These are phyloP conservation scores for Urosaurus nigricauda DNA, from an alignment of 2,797 vertebrate species.

Conservation along the genomic window DNA sequence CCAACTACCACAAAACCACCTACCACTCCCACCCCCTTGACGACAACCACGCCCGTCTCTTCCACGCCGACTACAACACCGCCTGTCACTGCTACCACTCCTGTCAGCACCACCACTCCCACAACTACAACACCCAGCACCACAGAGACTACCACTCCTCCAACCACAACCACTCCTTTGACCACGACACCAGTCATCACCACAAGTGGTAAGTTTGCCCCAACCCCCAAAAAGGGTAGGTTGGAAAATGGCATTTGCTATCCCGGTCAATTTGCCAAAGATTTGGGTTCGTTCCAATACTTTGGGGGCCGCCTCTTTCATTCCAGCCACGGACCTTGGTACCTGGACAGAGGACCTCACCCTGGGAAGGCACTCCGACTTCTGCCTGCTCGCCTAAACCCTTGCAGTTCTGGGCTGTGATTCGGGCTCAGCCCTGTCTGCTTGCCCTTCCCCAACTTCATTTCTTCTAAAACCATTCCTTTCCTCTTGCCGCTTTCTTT, in stretches of 20 bases:
- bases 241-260: no score
- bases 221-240: no score
- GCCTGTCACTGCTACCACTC: background rate
- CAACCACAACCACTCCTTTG: background rate
- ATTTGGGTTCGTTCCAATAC: no score
- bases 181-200: background rate
- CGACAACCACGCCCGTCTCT: background rate
- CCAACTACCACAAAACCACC: background rate
- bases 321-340: no score
- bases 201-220: background rate
- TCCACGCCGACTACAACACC: background rate
- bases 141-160: background rate
- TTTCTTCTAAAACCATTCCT: no score
- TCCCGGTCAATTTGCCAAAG: no score
- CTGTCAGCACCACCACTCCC: background rate
- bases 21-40: background rate
- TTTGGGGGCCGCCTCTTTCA: no score
- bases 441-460: slow-evolving; percentile 2
- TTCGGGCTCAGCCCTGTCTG: background rate
- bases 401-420: no score
- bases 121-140: background rate
- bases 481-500: no score
- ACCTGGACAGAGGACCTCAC: no score
- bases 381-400: no score
- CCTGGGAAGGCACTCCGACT: no score